Evolutionary conservation across 2,797 vertebrate species (phyloP).

Genomic region (Molossus alvarezi): DNA sequence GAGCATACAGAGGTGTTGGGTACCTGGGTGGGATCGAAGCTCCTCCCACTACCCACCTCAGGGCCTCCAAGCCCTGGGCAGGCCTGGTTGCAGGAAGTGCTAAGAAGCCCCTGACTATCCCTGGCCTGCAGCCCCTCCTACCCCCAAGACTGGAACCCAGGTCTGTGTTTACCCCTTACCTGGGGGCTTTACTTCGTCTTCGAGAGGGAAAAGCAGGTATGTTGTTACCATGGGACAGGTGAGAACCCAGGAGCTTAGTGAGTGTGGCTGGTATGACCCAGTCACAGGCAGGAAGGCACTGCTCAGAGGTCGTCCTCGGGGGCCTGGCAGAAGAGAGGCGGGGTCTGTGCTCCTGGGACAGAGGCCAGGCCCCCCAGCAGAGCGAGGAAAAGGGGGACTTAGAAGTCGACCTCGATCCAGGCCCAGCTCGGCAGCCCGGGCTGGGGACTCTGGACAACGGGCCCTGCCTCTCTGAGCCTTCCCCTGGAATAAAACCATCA

Average conservation of each 20-base stretch:
- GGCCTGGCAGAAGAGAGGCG: background rate
- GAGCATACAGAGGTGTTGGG: background rate
- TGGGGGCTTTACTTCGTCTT: background rate
- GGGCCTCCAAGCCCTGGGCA: background rate
- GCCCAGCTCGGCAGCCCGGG: background rate
- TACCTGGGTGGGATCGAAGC: background rate
- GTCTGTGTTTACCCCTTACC: background rate
- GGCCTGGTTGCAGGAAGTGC: background rate
- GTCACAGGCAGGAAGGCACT: background rate
- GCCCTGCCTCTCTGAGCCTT: background rate
- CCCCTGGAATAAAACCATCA: background rate
- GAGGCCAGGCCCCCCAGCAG: background rate
- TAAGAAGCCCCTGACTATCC: background rate
- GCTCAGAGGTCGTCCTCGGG: background rate
- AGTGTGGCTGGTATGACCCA: background rate
- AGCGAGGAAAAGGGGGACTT: background rate
- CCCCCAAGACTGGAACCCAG: background rate
- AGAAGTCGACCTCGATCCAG: background rate
- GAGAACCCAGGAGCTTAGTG: background rate
- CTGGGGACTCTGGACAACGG: background rate
- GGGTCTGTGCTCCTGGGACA: background rate
- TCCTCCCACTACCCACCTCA: accelerated
- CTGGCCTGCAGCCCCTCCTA: background rate
- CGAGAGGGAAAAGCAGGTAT: background rate
- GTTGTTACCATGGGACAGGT: background rate